Evolutionary conservation across 2,888 invertebrate genomes (phyloP), one percentile per base, ranked within the genome.

Genomic region (Shargacucullia verbasci): DNA sequence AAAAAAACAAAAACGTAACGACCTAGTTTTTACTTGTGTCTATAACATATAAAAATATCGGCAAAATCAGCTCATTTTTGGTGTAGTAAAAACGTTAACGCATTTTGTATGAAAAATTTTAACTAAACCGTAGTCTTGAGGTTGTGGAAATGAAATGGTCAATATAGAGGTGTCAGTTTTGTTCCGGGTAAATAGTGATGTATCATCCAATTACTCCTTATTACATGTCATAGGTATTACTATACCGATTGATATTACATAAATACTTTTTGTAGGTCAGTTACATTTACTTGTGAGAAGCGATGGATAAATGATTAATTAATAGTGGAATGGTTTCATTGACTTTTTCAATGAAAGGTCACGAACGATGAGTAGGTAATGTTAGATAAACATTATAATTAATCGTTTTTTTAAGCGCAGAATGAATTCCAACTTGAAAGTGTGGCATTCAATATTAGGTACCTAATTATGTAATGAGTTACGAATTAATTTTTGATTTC

Each of bases 311-410:
- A 12, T 37, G 12, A 20, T 49, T 11, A 13, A 15, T 33, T 12
- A 9, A 1, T 6, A 29, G 7, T 33, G 25, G 34, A 49, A 49
- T 10, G 40, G 12, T 41, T 59, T 49, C 25, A 20, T 64, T 15
- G 15, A 27, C 12, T 50, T 12, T 27, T 12, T 13, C 39, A 39
- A 20, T 39, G 20, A 60, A 60, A 67, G 64, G 67, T 65, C 34
- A 27, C 1, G 12, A 6, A 13, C 25, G 20, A 8, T 5, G 10
- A n/a, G 10, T 7, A 10, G 7, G 8, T 12, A 39, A 52, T 29
- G 49, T 25, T 43, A 27, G 0, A 20, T 33, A 45, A 46, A 40
- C 43, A 0, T 25, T 46, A 55, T 37, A 12, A 41, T 46, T 5
- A 45, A 37, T 46, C n/a, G 8, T 27, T 46, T 46, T 45, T 40